Conservation (phyloP, 2,888 invertebrate species). For the Drosophila tripunctata region DNA sequence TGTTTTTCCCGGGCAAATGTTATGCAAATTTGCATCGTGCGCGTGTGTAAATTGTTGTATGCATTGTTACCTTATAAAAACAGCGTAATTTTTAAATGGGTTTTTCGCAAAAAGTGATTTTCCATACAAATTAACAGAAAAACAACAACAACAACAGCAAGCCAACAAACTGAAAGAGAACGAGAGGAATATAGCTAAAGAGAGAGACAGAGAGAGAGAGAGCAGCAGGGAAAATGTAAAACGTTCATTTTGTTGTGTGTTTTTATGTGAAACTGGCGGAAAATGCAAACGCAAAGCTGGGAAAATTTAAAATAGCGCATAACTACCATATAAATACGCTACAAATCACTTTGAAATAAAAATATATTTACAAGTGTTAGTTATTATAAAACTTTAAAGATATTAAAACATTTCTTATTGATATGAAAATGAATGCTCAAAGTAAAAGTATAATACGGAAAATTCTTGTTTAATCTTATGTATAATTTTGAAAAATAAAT, state of each 20-base stretch:
- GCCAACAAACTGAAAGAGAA: neutral
- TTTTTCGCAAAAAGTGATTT: conserved; percentile 75
- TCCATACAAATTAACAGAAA: conserved; percentile 80
- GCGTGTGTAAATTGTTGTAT: conserved; percentile 79
- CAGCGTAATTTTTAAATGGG: conserved; percentile 80
- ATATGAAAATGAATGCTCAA: too few species aligned
- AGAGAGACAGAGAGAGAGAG: too few species aligned
- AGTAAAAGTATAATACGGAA: too few species aligned
- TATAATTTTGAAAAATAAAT: too few species aligned
- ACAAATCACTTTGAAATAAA: too few species aligned
- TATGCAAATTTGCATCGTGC: conserved; percentile 74
- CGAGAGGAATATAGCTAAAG: too few species aligned
- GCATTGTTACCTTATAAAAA: conserved; percentile 80
- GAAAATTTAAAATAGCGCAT: conserved; percentile 10
- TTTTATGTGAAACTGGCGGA: conserved; percentile 47
- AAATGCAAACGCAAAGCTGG: conserved; percentile 43
- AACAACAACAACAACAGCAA: conserved; percentile 29
- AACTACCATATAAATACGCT: conserved; percentile 10
- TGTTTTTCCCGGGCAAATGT: conserved; percentile 63
- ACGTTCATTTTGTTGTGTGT: neutral
- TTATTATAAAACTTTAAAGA: too few species aligned
- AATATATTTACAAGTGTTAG: too few species aligned
- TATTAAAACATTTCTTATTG: too few species aligned
- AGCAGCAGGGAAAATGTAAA: neutral
- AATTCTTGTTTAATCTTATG: too few species aligned